These are phyloP conservation scores for Sarcophilus harrisii DNA, from an alignment of 2,797 vertebrate species.

Conservation along the genomic window DNA sequence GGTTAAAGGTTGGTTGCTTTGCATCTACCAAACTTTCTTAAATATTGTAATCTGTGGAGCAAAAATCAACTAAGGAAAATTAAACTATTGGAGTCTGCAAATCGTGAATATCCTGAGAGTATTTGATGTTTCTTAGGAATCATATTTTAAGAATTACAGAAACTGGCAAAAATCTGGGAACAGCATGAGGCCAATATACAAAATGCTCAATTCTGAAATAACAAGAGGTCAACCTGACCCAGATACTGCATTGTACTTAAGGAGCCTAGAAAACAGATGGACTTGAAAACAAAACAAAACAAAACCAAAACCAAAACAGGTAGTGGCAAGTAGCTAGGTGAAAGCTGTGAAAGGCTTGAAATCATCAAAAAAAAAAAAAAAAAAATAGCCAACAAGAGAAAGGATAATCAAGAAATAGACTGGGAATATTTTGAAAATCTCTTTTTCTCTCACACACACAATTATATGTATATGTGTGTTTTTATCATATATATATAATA, in stretches of 20 bases:
- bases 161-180: background rate
- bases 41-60: background rate
- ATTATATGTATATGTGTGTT: constrained; percentile 1
- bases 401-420: background rate
- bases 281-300: background rate
- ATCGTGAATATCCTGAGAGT: background rate
- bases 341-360: constrained; percentile 28
- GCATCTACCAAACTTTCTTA: background rate
- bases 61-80: background rate
- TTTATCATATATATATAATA: no score
- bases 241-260: constrained; percentile 24
- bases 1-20: background rate
- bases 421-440: constrained; percentile 14
- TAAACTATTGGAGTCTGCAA: background rate
- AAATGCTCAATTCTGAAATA: background rate
- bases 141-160: constrained; percentile 13
- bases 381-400: background rate
- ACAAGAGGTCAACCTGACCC: background rate
- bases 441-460: background rate
- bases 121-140: constrained; percentile 25
- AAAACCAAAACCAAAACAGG: background rate
- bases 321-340: constrained; percentile 15
- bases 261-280: background rate
- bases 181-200: constrained; percentile 14
- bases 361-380: constrained; percentile 8